Conservation (phyloP, 2,888 invertebrate genomes). For the Muscina levida region DNA sequence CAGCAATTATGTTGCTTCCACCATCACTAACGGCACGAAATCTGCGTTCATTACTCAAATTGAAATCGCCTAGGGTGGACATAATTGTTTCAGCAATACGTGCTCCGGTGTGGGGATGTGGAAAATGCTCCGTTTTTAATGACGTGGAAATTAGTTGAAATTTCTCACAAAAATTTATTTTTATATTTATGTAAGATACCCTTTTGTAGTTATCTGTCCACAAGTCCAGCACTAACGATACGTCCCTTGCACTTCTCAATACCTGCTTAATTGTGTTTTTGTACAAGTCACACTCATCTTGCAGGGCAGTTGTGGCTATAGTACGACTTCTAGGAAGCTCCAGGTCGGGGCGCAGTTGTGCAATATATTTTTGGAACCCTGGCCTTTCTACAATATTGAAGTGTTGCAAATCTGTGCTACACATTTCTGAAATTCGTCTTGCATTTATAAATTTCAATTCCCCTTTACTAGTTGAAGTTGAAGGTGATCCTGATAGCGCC, state of each 20-base stretch:
- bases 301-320: constrained; percentile 32
- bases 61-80: constrained; percentile 1
- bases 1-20: constrained; percentile 32
- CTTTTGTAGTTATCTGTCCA: constrained; percentile 41
- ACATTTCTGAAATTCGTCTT: constrained; percentile 39
- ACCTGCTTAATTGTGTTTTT: constrained; percentile 2
- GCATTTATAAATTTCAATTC: constrained; percentile 13
- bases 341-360: constrained; percentile 10
- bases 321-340: constrained; percentile 31
- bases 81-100: constrained; percentile 10
- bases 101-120: constrained; percentile 17
- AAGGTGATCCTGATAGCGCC: constrained; percentile 10
- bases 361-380: constrained; percentile 26
- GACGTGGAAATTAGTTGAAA: constrained; percentile 21
- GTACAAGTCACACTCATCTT: constrained; percentile 23
- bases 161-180: constrained; percentile 30
- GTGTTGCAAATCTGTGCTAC: constrained; percentile 35
- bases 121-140: constrained; percentile 27
- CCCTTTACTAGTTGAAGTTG: neutral
- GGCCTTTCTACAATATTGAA: constrained; percentile 20
- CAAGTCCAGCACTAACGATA: constrained; percentile 24
- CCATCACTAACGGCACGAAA: constrained; percentile 31
- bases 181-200: constrained; percentile 25
- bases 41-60: constrained; percentile 8
- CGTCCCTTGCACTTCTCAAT: constrained; percentile 13